Evolutionary conservation across 2,888 invertebrate genomes (phyloP), one percentile per base, ranked within the genome.

Genomic region (Macropis europaea): DNA sequence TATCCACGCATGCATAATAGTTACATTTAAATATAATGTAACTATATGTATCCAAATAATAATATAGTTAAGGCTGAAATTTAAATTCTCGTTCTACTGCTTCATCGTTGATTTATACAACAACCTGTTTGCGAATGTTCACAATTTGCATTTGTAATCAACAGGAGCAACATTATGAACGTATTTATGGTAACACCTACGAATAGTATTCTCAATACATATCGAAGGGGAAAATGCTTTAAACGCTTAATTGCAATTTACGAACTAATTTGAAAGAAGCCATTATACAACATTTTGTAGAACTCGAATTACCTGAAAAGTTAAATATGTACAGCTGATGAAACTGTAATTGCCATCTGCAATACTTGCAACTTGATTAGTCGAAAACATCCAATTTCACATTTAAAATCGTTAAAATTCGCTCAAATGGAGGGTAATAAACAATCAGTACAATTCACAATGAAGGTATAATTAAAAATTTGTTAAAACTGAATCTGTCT

Each of bases 101-200:
- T 34, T 62, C 40, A 7, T 17, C 40, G 15, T 60, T 60, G n/a
- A 61, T 61, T 48, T 40, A 19, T 4, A 32, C 4, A n/a, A 11
- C 7, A 28, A 4, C 13, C 26, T 26, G 47, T 28, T 13, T 38
- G 17, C 19, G 7, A 48, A 17, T 13, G 17, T 32, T 30, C 24
- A 7, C 30, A 24, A 47, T 3, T 13, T 11, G 13, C 9, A 43
- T 30, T 45, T 36, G 15, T 34, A n/a, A 11, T 1, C 4, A n/a
- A 3, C 28, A 28, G 28, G 43, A 28, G 34, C 34, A 42, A 50
- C 34, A 63, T 24, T 28, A 22, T 13, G 17, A n/a, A 28, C n/a
- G 24, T 34, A 17, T 26, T 50, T 24, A 24, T 5, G 9, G 15
- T 15, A 36, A 38, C 17, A 17, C 28, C 24, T 28, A 50, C 30